A percentile compares a stretch with the other conserved stretches of the same genome.
These are phyloP conservation scores for Myoxocephalus aenaeus DNA, from an alignment of 2,797 vertebrate species.

Conservation along the genomic window DNA sequence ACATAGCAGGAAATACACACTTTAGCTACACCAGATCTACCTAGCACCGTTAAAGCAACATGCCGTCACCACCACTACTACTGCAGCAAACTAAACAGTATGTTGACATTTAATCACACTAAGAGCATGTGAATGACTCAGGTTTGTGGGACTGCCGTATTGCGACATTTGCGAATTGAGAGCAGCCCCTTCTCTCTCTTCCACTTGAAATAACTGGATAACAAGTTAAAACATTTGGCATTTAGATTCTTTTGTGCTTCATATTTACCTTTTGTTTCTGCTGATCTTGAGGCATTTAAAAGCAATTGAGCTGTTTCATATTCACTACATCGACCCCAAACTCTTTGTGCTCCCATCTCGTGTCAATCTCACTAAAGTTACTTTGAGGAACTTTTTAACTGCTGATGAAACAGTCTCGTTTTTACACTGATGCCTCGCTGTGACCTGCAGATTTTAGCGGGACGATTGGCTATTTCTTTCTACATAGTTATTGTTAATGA, in stretches of 20 bases:
- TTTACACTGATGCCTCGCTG: neutral
- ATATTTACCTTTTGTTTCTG: neutral
- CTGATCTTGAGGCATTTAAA: neutral
- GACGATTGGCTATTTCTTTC: neutral
- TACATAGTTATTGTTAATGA: neutral
- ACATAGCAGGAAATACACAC: neutral
- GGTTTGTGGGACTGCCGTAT: neutral
- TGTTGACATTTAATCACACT: neutral
- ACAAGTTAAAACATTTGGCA: neutral
- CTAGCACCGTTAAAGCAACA: neutral
- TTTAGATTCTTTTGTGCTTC: neutral
- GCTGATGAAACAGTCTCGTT: neutral
- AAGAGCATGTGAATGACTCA: slow-evolving; percentile 15
- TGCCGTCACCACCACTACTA: neutral
- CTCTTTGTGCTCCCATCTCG: neutral
- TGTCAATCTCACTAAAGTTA: neutral
- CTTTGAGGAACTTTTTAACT: neutral
- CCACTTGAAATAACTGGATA: neutral
- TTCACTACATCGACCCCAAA: neutral
- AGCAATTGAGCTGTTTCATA: neutral
- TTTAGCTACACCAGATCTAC: neutral
- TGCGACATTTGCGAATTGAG: neutral
- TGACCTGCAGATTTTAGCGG: neutral
- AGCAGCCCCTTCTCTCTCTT: slow-evolving; percentile 1
- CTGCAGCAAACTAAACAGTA: neutral